Base-by-base conservation (phyloP, 2,888 invertebrate species). In the Cantharis lateralis region DNA sequence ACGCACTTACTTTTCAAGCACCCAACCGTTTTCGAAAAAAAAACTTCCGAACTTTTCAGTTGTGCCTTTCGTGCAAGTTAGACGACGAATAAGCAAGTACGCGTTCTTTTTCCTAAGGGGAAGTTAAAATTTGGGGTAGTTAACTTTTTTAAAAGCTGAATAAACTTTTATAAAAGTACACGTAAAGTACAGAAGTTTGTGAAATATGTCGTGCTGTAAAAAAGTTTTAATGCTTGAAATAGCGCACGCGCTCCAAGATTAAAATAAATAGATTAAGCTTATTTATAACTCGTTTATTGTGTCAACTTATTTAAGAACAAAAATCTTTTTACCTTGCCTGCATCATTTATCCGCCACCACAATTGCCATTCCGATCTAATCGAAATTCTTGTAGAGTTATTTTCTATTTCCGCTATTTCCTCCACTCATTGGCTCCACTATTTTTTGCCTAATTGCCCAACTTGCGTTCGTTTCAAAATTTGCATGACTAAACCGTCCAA, bases 231-330 rank as follows among this genome's bases (percentile, higher is more conserved):
- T 76, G 71, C 76, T 74, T 71, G 61, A 64, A 68, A 68, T 71
- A 74, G 76, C 79, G 79, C 79, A 77, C 20, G 80, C 78, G 76
- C 80, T 71, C 62, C 71, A 76, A 70, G 72, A 75, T 74, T 77
- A 77, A 80, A 82, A 77, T 80, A 80, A 80, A 80, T 78, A 80
- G 80, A 78, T 80, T 80, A 75, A 68, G 77, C 80, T 81, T 83
- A 83, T 82, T 82, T 83, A 82, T 83, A 82, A 78, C 82, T 79
- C 77, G 78, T 79, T 81, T 82, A 81, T 81, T 80, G 79, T 81
- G 83, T 81, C 77, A 78, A 81, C 82, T 82, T 80, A 81, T 78
- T 83, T 81, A 78, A 82, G 81, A 81, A 75, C 74, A 63, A 74
- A 48, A 48, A 48, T 48, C 13, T 74, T 76, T 70, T 72, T 74